Conservation (phyloP, 2,113 vertebrate genomes). For the Egretta garzetta region DNA sequence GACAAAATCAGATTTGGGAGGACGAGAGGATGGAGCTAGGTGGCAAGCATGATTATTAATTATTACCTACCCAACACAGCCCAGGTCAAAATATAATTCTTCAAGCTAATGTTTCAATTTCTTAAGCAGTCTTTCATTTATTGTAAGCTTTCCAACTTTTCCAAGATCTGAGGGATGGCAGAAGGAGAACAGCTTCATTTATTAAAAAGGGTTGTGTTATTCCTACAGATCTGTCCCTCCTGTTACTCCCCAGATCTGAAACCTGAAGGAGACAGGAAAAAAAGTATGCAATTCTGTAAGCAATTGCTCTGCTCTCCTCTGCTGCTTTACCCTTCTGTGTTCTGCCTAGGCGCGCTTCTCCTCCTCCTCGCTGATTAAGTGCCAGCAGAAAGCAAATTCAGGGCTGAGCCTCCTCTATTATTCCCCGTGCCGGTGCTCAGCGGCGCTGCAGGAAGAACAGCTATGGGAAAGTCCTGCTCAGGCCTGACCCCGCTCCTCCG, state of each 20-base stretch:
- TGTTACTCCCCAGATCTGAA: not conserved
- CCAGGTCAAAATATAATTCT: not conserved
- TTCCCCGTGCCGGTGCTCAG: rapidly evolving
- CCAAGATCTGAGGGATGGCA: not conserved
- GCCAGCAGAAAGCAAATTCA: not conserved
- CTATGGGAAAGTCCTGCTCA: not conserved
- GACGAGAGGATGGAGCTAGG: not conserved
- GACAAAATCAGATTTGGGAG: not conserved
- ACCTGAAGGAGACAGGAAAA: not conserved
- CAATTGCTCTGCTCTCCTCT: not conserved
- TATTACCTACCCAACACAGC: not conserved
- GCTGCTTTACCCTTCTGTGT: not conserved
- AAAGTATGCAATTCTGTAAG: not conserved
- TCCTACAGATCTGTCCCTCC: not conserved
- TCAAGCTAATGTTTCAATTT: not conserved
- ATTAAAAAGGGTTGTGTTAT: not conserved
- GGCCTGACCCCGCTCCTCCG: not conserved
- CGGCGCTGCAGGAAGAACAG: not conserved
- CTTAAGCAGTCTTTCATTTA: not conserved
- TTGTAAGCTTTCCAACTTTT: not conserved
- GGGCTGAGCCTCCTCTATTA: not conserved
- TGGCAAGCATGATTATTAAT: not conserved
- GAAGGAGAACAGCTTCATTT: not conserved
- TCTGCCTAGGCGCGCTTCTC: not conserved
- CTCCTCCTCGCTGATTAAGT: not conserved